Conservation (phyloP, 2,888 invertebrate genomes). For the Rhopalosiphum nymphaeae region DNA sequence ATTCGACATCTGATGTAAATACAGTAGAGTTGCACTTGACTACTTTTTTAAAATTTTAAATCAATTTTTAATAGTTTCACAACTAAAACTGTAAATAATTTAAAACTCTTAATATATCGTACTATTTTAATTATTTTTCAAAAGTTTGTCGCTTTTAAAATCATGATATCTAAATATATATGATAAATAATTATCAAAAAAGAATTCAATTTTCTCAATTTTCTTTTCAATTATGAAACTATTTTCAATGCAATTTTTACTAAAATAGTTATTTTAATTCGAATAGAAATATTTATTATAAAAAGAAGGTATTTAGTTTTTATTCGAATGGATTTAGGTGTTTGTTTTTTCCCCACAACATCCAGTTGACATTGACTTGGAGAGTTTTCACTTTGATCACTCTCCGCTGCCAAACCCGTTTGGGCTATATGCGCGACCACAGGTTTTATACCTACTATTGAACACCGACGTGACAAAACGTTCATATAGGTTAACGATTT, state of each 20-base stretch:
- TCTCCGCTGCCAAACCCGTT: conserved; percentile 53
- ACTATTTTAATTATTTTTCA: neutral
- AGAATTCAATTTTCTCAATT: neutral
- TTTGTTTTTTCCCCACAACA: conserved; percentile 16
- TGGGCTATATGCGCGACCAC: conserved; percentile 32
- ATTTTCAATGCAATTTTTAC: neutral
- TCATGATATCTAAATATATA: neutral
- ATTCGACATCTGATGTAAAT: too few relatives aligned
- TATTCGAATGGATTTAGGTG: conserved; percentile 16
- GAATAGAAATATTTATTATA: conserved; percentile 11
- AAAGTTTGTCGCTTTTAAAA: neutral
- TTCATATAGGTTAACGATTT: conserved; percentile 47
- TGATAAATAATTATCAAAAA: neutral
- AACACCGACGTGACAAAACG: conserved; percentile 32
- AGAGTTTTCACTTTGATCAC: conserved; percentile 63
- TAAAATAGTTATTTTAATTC: neutral
- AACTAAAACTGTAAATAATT: neutral
- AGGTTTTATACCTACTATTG: conserved; percentile 27
- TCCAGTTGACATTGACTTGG: conserved; percentile 58
- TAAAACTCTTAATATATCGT: neutral
- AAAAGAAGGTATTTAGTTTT: conserved; percentile 54
- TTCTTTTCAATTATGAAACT: neutral
- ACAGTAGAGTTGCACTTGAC: too few relatives aligned
- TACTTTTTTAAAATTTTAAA: neutral
- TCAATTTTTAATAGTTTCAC: neutral